Conservation (phyloP, 2,888 invertebrate species). For the Lepidonotus clava region DNA sequence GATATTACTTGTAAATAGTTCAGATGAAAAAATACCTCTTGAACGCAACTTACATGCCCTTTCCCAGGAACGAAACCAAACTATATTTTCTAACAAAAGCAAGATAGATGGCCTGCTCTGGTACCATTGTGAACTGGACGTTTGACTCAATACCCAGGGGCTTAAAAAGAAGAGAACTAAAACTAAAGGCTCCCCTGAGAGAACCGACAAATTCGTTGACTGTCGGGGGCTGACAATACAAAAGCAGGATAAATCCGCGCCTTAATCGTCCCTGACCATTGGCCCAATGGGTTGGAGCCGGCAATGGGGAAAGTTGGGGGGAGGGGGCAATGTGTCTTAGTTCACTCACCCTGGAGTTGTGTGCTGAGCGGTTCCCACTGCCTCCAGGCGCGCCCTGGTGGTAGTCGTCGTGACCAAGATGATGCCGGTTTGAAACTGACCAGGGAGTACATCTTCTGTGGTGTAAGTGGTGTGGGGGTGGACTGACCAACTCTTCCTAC, state of each 20-base stretch:
- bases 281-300: no score
- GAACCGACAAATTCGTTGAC: background rate
- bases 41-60: no score
- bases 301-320: no score
- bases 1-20: no score
- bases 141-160: no score
- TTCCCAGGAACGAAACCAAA: no score
- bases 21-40: no score
- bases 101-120: no score
- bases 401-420: background rate
- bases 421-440: background rate
- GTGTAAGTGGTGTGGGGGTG: no score
- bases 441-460: background rate
- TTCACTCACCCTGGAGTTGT: constrained; percentile 13
- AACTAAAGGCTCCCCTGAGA: background rate
- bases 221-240: background rate
- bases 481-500: background rate
- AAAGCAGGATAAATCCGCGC: constrained; percentile 19
- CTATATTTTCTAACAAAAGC: no score
- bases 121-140: no score
- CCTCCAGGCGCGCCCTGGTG: background rate
- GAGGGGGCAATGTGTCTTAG: background rate
- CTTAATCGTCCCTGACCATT: background rate
- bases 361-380: background rate
- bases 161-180: no score